Evolutionary conservation across 2,888 invertebrate species (phyloP).

Genomic region (Tanypteryx hageni): DNA sequence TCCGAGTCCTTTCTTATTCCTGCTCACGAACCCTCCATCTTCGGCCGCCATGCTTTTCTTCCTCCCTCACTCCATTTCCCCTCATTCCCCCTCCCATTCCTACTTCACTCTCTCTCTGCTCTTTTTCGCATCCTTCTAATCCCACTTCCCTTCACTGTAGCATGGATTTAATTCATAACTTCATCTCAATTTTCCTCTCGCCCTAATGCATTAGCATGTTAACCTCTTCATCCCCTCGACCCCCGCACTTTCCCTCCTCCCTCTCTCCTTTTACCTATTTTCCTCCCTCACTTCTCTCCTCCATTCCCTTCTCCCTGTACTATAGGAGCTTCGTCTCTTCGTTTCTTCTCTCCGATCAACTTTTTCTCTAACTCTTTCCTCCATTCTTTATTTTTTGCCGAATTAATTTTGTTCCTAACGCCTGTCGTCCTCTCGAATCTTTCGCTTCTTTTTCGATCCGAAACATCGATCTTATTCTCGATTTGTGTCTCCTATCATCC

Average conservation of each 20-base stretch:
- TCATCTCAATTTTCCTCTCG: slow-evolving; percentile 1
- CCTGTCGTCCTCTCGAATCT: too few relatives aligned
- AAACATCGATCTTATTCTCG: not conserved
- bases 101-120: not conserved
- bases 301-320: not conserved
- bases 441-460: not conserved
- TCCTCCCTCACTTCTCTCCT: not conserved
- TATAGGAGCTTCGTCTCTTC: not conserved
- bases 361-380: not conserved
- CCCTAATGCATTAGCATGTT: slow-evolving; percentile 2
- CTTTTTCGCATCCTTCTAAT: not conserved
- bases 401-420: not conserved
- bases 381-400: not conserved
- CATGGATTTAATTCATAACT: slow-evolving; percentile 48
- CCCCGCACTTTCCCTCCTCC: not conserved
- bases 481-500: not conserved
- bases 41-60: not conserved
- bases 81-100: not conserved
- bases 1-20: not conserved
- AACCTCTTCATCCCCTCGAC: slow-evolving; percentile 30
- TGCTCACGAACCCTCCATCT: not conserved
- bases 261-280: not conserved
- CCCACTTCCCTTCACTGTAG: not conserved
- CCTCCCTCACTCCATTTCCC: not conserved
- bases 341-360: not conserved